These are phyloP conservation scores for Cheilosia pagana DNA, from an alignment of 2,888 invertebrate genomes.

Conservation along the genomic window DNA sequence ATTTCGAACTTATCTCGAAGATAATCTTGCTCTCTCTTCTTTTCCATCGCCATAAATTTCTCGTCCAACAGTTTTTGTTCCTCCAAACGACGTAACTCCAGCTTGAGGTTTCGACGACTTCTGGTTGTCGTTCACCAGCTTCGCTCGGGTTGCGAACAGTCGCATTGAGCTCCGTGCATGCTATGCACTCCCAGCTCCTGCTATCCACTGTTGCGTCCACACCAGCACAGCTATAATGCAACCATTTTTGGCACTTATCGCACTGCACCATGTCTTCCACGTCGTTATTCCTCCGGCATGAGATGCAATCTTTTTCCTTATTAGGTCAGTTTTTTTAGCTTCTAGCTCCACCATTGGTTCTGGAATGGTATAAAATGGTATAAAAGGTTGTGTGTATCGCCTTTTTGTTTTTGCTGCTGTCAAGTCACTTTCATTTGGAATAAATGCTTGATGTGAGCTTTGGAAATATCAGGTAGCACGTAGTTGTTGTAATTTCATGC, in stretches of 20 bases:
- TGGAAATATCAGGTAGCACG: too few relatives aligned
- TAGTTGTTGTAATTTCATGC: too few relatives aligned
- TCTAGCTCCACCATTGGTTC: too few relatives aligned
- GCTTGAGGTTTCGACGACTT: not conserved
- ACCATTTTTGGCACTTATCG: not conserved
- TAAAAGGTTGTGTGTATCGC: too few relatives aligned
- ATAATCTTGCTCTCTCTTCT: not conserved
- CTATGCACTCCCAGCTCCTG: constrained; percentile 1
- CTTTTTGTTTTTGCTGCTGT: too few relatives aligned
- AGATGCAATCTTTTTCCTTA: not conserved
- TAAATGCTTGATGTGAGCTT: too few relatives aligned
- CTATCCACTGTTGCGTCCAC: not conserved
- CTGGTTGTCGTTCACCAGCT: too few relatives aligned
- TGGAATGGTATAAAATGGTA: too few relatives aligned
- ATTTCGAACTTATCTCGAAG: not conserved
- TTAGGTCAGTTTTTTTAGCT: too few relatives aligned
- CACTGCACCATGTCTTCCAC: not conserved
- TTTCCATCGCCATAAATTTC: not conserved
- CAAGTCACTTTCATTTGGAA: too few relatives aligned
- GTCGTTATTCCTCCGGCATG: not conserved
- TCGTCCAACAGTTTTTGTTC: constrained; percentile 1
- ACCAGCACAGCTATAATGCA: not conserved
- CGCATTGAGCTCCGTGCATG: not conserved
- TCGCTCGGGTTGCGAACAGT: too few relatives aligned
- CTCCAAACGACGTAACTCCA: not conserved